Percentiles rank a stretch among this genome's conserved stretches.
phyloP scores from a whole-genome alignment of 2,888 invertebrate species.

The Phaedon cochleariae region DNA sequence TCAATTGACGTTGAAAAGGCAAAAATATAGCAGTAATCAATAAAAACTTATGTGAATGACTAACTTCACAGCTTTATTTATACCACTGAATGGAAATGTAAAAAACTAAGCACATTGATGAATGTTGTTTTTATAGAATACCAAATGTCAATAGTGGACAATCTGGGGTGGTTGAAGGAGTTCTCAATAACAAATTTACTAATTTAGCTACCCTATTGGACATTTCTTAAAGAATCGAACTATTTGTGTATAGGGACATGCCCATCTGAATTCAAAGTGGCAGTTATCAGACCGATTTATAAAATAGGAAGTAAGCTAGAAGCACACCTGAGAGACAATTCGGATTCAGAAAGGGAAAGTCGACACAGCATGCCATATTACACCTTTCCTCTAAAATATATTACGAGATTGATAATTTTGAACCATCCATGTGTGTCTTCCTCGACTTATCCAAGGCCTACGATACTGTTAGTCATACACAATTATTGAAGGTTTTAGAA shows the following conservation, averaged over 20 bases:
- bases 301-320: background rate
- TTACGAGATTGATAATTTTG: background rate
- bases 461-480: background rate
- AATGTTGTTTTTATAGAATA: no score
- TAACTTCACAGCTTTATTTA: no score
- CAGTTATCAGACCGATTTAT: background rate
- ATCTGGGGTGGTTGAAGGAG: no score
- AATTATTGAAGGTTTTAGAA: background rate
- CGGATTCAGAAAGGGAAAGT: background rate
- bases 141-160: no score
- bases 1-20: no score
- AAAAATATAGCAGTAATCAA: no score
- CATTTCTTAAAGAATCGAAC: no score
- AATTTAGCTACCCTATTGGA: no score
- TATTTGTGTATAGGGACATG: conserved; percentile 23
- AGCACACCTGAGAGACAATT: background rate
- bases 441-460: background rate
- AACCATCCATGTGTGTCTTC: background rate
- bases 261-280: background rate
- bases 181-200: no score
- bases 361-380: background rate
- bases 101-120: no score
- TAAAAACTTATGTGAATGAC: no score
- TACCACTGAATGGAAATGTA: no score
- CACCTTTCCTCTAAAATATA: background rate